Base-by-base conservation (phyloP, 1,140 invertebrate genomes). In the Stratiolaelaps scimitus region DNA sequence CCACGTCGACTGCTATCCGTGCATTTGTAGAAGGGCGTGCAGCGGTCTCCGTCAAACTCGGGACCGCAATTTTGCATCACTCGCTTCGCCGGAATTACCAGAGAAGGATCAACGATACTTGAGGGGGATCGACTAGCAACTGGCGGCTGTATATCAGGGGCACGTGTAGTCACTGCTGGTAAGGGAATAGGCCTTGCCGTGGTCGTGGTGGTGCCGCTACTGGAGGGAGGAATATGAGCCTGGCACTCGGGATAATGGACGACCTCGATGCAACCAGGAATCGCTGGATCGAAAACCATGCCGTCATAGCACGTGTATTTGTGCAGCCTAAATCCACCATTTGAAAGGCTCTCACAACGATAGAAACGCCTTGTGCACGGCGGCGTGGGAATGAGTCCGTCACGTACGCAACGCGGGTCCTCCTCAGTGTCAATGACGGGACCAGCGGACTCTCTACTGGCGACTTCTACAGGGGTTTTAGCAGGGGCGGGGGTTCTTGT, bases 41-140 rank as follows among this genome's bases (percentile, higher is more conserved):
- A 60, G 6, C 34, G 26, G 23, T 60, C 53, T 17, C 53, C 53
- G 15, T 60, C 53, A 23, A 60, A 60, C 53, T 60, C 53, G 26
- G 53, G 15, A 23, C 53, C 34, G 23, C 53, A 60, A 34, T 60
- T 60, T 60, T 60, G n/a, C 53, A 60, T 60, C 26, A 60, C 53
- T 60, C 34, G 26, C 26, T 60, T 60, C 23, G 53, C 53, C 15
- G 53, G 26, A 34, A 60, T 60, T 4, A 60, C 53, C 10, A 29
- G 53, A 15, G 53, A 60, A 6, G 53, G 53, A 17, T 60, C 53
- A 17, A 29, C 53, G 20, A 34, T 23, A n/a, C 34, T 10, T 40
- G 10, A 40, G 10, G 34, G 10, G 34, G 34, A 40, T 4, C 34
- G 5, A 10, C 10, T 40, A 40, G 10, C 34, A 6, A 40, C 10